phyloP scores from a whole-genome alignment of 1,140 invertebrate genomes.

The Pectinophora gossypiella region DNA sequence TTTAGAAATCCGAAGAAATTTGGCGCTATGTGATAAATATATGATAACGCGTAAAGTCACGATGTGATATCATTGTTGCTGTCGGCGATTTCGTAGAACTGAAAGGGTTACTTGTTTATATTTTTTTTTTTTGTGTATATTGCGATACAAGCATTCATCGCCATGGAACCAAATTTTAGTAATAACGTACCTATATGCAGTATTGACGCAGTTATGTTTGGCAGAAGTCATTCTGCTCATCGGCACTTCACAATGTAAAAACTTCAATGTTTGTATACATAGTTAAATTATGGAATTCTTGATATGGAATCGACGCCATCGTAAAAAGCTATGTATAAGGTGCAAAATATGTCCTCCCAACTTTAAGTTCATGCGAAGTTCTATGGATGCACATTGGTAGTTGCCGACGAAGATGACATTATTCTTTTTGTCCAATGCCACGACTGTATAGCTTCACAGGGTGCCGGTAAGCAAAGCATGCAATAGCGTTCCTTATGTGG shows the following conservation, averaged over 20 bases:
- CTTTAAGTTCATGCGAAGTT: constrained; percentile 30
- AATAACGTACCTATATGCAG: constrained; percentile 28
- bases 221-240: constrained; percentile 25
- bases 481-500: constrained; percentile 49
- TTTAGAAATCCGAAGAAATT: neutral
- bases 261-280: constrained; percentile 26
- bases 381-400: constrained; percentile 7
- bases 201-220: constrained; percentile 28
- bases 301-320: constrained; percentile 35
- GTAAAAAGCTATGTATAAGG: constrained; percentile 35
- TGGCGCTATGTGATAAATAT: neutral
- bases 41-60: constrained; percentile 1
- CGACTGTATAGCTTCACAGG: constrained; percentile 21
- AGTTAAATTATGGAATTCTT: constrained; percentile 2
- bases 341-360: constrained; percentile 32
- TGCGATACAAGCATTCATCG: neutral
- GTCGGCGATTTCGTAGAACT: neutral
- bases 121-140: neutral
- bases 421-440: constrained; percentile 16
- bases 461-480: constrained; percentile 52
- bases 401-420: constrained; percentile 12
- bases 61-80: neutral
- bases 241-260: constrained; percentile 29
- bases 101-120: neutral
- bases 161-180: constrained; percentile 11